phyloP scores from a whole-genome alignment of 2,113 vertebrate species.

The Syngnathus scovelli region DNA sequence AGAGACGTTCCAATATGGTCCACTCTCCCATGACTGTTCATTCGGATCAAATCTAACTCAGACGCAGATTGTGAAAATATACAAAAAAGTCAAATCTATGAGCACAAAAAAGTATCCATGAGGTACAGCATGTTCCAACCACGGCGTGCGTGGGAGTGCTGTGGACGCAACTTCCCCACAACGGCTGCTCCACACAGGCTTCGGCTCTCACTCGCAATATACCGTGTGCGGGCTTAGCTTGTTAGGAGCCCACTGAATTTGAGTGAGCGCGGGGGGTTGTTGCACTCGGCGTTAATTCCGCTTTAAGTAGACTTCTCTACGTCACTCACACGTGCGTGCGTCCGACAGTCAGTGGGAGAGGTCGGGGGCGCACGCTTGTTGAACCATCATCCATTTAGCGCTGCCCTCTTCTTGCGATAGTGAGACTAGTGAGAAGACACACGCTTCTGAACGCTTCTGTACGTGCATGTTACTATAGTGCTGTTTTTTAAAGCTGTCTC shows the following conservation, averaged over 20 bases:
- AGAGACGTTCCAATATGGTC: constrained; percentile 88
- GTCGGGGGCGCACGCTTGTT: neutral
- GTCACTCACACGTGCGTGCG: constrained; percentile 74
- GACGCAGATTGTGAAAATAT: constrained; percentile 20
- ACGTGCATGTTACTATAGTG: no score
- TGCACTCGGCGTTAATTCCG: constrained; percentile 70
- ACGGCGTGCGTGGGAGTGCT: neutral
- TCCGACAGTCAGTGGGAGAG: neutral
- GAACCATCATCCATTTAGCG: neutral
- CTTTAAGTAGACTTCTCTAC: constrained; percentile 82
- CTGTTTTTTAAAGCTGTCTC: no score
- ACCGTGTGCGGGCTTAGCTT: neutral
- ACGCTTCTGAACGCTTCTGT: neutral
- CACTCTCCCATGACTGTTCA: constrained; percentile 89
- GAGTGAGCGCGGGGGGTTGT: constrained; percentile 45
- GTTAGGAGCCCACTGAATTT: constrained; percentile 5
- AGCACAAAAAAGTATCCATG: neutral
- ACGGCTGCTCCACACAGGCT: neutral
- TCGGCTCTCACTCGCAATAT: neutral
- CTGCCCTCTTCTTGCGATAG: neutral
- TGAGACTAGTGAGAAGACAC: neutral
- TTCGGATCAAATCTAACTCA: constrained; percentile 71
- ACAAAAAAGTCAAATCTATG: neutral
- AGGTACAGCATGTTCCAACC: neutral
- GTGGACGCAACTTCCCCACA: neutral